A percentile compares a stretch with the other conserved stretches of the same genome.
These are phyloP conservation scores for Suncus etruscus DNA, from an alignment of 2,113 vertebrate genomes.

Conservation along the genomic window DNA sequence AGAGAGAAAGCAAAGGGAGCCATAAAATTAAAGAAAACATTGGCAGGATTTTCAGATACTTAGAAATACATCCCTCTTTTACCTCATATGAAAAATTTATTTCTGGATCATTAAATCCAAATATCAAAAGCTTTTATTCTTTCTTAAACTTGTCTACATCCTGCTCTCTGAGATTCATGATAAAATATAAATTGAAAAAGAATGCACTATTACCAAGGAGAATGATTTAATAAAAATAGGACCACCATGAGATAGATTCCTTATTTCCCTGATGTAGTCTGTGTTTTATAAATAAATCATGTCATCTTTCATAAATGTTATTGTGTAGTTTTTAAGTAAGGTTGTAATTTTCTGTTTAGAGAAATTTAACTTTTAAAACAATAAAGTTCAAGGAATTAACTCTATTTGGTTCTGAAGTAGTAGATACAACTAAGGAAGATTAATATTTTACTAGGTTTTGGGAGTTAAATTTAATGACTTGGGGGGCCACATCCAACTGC, in stretches of 20 bases:
- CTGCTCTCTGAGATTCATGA: constrained; percentile 60
- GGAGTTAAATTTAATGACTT: no score
- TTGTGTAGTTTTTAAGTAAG: constrained; percentile 52
- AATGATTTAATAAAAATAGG: constrained; percentile 72
- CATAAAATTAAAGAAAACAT: constrained; percentile 82
- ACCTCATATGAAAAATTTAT: constrained; percentile 52
- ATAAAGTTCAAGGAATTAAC: constrained; percentile 55
- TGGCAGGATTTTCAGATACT: constrained; percentile 47
- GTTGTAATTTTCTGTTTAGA: constrained; percentile 55
- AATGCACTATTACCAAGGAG: constrained; percentile 65
- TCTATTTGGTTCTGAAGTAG: not conserved
- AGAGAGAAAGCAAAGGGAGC: constrained; percentile 49
- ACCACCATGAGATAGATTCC: constrained; percentile 54
- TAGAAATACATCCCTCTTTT: constrained; percentile 58
- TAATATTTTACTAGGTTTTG: not conserved
- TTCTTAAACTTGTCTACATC: constrained; percentile 59
- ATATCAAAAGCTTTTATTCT: constrained; percentile 70
- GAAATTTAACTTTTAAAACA: constrained; percentile 61
- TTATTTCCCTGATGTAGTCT: constrained; percentile 67
- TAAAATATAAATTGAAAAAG: constrained; percentile 37
- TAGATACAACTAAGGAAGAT: constrained; percentile 42
- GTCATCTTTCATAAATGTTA: constrained; percentile 69
- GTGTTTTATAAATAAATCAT: constrained; percentile 73
- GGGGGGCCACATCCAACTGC: no score
- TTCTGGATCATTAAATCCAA: constrained; percentile 72